Percentiles rank a stretch among this genome's conserved stretches.
Conservation (phyloP, 2,797 vertebrate species). For the Atherinosoma microstoma region DNA sequence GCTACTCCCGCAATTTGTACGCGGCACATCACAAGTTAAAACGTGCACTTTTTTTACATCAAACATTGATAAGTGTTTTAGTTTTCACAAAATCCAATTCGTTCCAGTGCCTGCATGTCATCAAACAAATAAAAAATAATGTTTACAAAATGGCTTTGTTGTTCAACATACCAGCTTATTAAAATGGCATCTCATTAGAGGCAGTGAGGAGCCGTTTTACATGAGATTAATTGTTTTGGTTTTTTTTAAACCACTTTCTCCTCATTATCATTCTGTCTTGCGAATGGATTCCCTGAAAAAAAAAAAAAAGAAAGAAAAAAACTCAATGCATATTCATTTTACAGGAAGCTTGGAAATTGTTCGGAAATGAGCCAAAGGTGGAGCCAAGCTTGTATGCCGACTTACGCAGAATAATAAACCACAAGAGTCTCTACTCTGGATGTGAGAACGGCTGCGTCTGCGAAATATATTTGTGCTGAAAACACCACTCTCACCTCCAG, state of each 20-base stretch:
- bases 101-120: conserved; percentile 68
- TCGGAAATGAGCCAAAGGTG: conserved; percentile 79
- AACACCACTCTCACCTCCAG: conserved; percentile 17
- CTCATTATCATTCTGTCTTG: conserved; percentile 84
- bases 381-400: conserved; percentile 59
- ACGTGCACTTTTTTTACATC: conserved; percentile 33
- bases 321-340: conserved; percentile 82
- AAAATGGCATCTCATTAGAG: conserved; percentile 83
- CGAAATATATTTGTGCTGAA: conserved; percentile 45
- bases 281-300: conserved; percentile 78
- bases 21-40: background rate
- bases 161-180: conserved; percentile 81
- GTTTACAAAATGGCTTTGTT: conserved; percentile 83
- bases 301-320: no score
- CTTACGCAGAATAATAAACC: conserved; percentile 68
- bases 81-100: conserved; percentile 54
- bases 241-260: conserved; percentile 79
- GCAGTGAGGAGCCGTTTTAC: conserved; percentile 79
- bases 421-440: conserved; percentile 47
- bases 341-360: conserved; percentile 80
- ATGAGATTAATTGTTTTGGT: conserved; percentile 80
- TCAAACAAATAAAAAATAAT: conserved; percentile 81
- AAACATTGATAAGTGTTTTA: conserved; percentile 46
- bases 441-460: conserved; percentile 53
- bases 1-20: background rate